Conservation (phyloP, 2,113 vertebrate species). For the Polyodon spathula region DNA sequence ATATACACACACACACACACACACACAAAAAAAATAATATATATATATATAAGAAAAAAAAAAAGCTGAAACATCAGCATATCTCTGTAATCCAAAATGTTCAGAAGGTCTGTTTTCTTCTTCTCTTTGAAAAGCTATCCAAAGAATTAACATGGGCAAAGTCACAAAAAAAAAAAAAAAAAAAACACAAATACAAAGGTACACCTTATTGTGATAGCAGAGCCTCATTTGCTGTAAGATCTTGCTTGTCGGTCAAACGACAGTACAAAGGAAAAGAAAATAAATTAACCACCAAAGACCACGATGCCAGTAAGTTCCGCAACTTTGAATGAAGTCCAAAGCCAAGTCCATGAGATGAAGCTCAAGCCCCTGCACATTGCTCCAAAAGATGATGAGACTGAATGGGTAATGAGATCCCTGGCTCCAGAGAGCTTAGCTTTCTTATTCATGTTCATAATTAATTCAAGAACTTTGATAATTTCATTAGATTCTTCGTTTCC, state of each 20-base stretch:
- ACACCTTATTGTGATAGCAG: constrained; percentile 19
- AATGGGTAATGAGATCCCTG: constrained; percentile 81
- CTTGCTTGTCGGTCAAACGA: constrained; percentile 17
- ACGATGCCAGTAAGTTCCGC: constrained; percentile 32
- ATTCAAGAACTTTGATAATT: constrained; percentile 98
- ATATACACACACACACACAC: too few relatives aligned
- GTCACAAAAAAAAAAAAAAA: constrained; percentile 25
- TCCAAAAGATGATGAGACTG: constrained; percentile 82
- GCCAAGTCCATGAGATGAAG: constrained; percentile 56
- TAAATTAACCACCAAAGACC: constrained; percentile 39
- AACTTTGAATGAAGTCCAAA: constrained; percentile 81
- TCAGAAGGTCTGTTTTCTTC: background rate
- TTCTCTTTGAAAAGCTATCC: constrained; percentile 25
- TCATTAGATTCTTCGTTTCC: constrained; percentile 82
- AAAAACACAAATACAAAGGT: constrained; percentile 28
- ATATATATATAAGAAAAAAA: background rate
- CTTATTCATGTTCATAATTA: constrained; percentile 97
- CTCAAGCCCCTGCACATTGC: constrained; percentile 66
- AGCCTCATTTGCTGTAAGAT: constrained; percentile 25
- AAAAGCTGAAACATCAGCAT: constrained; percentile 24
- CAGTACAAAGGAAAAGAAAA: constrained; percentile 27
- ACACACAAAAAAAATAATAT: too few relatives aligned
- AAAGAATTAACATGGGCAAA: constrained; percentile 48
- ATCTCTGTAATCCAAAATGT: constrained; percentile 30
- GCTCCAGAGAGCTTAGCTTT: constrained; percentile 80